A percentile compares a stretch with the other conserved stretches of the same genome.
These are phyloP conservation scores for Antedon mediterranea DNA, from an alignment of 53 echinoderm and acorn worm genomes.

Conservation along the genomic window DNA sequence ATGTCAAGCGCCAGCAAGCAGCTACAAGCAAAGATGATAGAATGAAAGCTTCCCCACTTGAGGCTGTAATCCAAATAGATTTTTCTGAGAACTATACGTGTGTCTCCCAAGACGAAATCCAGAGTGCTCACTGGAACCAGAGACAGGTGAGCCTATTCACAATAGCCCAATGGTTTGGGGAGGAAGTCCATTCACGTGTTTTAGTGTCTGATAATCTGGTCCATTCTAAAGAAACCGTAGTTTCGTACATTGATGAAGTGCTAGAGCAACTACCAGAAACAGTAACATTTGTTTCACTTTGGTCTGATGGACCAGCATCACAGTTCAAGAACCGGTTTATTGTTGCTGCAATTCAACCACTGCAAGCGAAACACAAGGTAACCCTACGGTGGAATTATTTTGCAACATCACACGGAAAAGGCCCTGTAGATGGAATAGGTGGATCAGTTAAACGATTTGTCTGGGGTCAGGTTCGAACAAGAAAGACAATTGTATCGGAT, in stretches of 20 bases:
- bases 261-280: slow-evolving; percentile 1
- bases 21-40: slow-evolving; percentile 1
- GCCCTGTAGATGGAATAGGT: slow-evolving; percentile 25
- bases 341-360: slow-evolving; percentile 8
- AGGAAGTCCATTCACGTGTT: slow-evolving; percentile 23
- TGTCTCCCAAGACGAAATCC: slow-evolving; percentile 32
- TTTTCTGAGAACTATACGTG: slow-evolving; percentile 43
- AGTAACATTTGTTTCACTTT: slow-evolving; percentile 7
- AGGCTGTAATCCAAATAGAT: slow-evolving; percentile 29
- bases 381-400: slow-evolving; percentile 7
- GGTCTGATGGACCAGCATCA: slow-evolving; percentile 59
- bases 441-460: slow-evolving; percentile 14
- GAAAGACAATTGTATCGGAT: too few species aligned
- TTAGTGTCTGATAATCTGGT: slow-evolving; percentile 27
- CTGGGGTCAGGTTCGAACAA: not conserved
- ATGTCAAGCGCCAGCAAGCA: slow-evolving; percentile 26
- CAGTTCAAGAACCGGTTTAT: slow-evolving; percentile 47
- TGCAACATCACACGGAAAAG: slow-evolving; percentile 15
- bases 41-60: not conserved
- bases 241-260: slow-evolving; percentile 8
- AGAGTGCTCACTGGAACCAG: slow-evolving; percentile 53
- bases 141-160: slow-evolving; percentile 41
- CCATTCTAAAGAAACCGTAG: slow-evolving; percentile 20
- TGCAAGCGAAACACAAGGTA: slow-evolving; percentile 21
- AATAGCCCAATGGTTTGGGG: slow-evolving; percentile 27